These are phyloP conservation scores for Lycophotia porphyrea DNA, from an alignment of 2,888 invertebrate genomes.

Conservation along the genomic window DNA sequence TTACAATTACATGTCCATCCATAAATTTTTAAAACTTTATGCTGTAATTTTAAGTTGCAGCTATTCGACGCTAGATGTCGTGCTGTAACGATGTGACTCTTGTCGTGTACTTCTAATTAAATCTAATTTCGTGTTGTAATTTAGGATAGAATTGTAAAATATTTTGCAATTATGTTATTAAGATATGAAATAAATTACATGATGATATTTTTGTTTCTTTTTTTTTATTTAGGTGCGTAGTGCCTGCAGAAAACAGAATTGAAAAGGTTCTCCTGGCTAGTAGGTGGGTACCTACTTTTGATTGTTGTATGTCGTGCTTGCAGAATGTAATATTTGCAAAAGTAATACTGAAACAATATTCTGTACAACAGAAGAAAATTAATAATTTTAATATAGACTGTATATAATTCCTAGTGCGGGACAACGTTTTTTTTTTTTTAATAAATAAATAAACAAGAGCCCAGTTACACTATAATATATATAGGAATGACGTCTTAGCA, in stretches of 20 bases:
- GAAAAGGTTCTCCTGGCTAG: not conserved
- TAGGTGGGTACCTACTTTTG: not conserved
- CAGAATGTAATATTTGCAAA: not conserved
- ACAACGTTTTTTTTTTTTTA: no score
- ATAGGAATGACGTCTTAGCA: no score
- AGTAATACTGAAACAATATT: not conserved
- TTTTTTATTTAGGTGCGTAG: not conserved
- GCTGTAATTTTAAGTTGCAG: not conserved
- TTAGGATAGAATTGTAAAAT: not conserved
- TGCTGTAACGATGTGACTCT: not conserved
- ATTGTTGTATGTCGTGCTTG: not conserved
- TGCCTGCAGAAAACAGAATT: not conserved
- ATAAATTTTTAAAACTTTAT: no score
- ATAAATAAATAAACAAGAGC: no score
- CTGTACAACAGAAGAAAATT: not conserved
- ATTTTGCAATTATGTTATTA: not conserved
- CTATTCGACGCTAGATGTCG: slow-evolving; percentile 61
- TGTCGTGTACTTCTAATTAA: not conserved
- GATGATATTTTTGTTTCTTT: not conserved
- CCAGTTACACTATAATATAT: no score
- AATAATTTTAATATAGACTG: no score
- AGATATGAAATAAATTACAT: not conserved
- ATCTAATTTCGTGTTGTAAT: not conserved
- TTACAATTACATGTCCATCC: not conserved
- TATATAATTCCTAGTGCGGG: no score